These are phyloP conservation scores for Lonchura striata DNA, from an alignment of 2,113 vertebrate species.

Conservation along the genomic window DNA sequence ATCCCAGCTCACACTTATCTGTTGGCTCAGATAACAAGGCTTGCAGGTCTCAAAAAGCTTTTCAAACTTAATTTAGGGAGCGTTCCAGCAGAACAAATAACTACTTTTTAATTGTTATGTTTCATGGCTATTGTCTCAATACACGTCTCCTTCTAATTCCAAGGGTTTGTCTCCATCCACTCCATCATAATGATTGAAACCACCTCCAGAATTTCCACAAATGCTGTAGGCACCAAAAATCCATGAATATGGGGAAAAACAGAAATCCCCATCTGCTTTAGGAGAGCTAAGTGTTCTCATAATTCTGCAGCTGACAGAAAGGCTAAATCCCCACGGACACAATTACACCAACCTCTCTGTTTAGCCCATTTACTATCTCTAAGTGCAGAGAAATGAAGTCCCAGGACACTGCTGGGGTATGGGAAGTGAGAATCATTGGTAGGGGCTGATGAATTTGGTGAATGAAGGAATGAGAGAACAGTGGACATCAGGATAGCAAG, in stretches of 20 bases:
- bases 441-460: not conserved
- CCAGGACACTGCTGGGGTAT: not conserved
- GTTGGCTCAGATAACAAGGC: not conserved
- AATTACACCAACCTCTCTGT: not conserved
- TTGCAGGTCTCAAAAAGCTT: not conserved
- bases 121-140: not conserved
- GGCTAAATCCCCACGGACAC: not conserved
- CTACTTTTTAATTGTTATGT: not conserved
- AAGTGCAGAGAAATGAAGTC: not conserved
- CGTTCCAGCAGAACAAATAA: not conserved
- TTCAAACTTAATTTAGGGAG: not conserved
- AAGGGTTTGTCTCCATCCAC: not conserved
- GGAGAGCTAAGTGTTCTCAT: not conserved
- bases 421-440: not conserved
- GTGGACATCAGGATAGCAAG: not conserved
- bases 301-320: not conserved
- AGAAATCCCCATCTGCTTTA: not conserved
- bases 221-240: not conserved
- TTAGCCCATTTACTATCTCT: not conserved
- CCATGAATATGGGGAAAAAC: not conserved
- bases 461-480: not conserved
- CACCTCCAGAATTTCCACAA: not conserved
- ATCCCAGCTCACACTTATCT: not conserved
- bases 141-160: not conserved
- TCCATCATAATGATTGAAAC: not conserved